phyloP scores from a whole-genome alignment of 2,888 invertebrate genomes.

The Coecobrya sp. region DNA sequence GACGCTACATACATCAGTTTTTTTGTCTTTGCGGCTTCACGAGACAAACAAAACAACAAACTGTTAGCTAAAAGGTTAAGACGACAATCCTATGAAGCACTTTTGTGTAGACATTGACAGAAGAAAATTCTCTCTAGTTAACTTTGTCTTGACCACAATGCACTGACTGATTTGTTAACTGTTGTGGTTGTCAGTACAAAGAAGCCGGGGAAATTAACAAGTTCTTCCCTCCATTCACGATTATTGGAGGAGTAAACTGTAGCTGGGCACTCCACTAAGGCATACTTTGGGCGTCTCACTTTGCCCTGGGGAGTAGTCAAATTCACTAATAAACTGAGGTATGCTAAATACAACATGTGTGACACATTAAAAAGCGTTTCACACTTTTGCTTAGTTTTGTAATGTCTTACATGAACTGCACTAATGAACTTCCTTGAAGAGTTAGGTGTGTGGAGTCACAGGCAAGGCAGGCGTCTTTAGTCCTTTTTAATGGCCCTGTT shows the following conservation, averaged over 20 bases:
- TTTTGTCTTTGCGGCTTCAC: not conserved
- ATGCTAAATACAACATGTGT: not conserved
- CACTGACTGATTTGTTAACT: too few relatives aligned
- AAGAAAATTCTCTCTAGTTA: not conserved
- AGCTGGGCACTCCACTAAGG: too few relatives aligned
- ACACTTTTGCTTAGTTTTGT: too few relatives aligned
- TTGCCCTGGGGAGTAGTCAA: too few relatives aligned
- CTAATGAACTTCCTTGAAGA: too few relatives aligned
- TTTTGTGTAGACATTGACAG: not conserved
- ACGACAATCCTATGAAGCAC: conserved; percentile 6
- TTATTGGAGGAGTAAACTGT: not conserved
- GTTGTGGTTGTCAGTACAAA: conserved; percentile 22
- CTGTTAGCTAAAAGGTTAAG: conserved; percentile 1
- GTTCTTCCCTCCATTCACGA: not conserved
- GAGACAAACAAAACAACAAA: not conserved
- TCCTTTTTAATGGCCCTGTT: not conserved
- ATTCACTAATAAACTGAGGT: too few relatives aligned
- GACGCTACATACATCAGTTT: not conserved
- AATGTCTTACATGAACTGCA: too few relatives aligned
- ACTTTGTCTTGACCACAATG: not conserved
- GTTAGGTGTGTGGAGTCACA: too few relatives aligned
- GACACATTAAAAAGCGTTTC: too few relatives aligned
- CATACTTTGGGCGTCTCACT: too few relatives aligned
- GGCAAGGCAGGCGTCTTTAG: not conserved
- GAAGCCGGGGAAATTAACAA: conserved; percentile 30